phyloP scores from a whole-genome alignment of 2,888 invertebrate species.

The Tetragnatha montana region DNA sequence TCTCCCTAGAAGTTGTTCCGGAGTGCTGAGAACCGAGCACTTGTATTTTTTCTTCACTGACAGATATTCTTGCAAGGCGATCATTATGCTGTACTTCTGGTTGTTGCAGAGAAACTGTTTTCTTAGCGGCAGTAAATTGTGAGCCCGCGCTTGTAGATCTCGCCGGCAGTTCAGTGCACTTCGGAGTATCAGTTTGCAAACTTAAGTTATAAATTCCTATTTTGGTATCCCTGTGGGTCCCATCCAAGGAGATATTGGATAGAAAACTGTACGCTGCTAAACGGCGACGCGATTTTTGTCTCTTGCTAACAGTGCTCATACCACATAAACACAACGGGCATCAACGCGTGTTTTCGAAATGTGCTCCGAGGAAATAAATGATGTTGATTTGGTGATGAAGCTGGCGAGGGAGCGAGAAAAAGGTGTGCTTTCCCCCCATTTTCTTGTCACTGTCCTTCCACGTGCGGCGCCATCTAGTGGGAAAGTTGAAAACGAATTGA shows the following conservation, averaged over 20 bases:
- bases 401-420: neutral
- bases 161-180: constrained; percentile 48
- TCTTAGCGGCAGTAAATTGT: constrained; percentile 36
- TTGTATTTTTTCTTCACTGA: constrained; percentile 65
- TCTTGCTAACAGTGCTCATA: constrained; percentile 74
- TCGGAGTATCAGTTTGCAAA: constrained; percentile 59
- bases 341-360: constrained; percentile 27
- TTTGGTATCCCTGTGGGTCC: constrained; percentile 83
- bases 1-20: constrained; percentile 55
- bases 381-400: constrained; percentile 22
- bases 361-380: constrained; percentile 23
- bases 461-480: constrained; percentile 46
- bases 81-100: constrained; percentile 42
- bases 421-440: constrained; percentile 7
- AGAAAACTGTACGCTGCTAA: constrained; percentile 88
- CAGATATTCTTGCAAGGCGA: constrained; percentile 47
- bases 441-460: neutral
- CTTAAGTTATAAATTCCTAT: constrained; percentile 75
- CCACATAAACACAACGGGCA: constrained; percentile 61
- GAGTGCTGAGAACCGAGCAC: constrained; percentile 30
- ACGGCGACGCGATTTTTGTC: constrained; percentile 74
- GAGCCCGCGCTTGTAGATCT: constrained; percentile 28
- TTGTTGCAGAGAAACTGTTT: constrained; percentile 31
- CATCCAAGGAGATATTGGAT: constrained; percentile 95
- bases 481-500: neutral